phyloP scores from a whole-genome alignment of 2,113 vertebrate species.

The Junco hyemalis region DNA sequence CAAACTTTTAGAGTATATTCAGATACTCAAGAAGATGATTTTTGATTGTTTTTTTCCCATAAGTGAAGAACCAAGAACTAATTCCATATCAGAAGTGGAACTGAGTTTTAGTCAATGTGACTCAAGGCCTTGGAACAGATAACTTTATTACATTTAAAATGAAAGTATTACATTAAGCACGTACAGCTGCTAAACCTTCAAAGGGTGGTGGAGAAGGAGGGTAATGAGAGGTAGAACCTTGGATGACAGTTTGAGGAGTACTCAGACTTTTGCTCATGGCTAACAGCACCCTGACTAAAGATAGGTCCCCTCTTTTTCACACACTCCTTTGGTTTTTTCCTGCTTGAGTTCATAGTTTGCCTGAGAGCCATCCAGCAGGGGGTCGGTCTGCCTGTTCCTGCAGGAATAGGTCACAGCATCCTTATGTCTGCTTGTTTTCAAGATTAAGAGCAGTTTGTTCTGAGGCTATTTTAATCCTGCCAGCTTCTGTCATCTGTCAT shows the following conservation, averaged over 20 bases:
- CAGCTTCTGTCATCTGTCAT: not conserved
- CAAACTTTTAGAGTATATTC: not conserved
- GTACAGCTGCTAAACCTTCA: not conserved
- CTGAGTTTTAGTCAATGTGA: not conserved
- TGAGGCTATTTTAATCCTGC: not conserved
- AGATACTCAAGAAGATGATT: not conserved
- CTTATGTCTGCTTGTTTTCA: not conserved
- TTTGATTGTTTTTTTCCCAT: not conserved
- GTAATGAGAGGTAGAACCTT: not conserved
- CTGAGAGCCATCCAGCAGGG: not conserved
- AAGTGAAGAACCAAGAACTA: not conserved
- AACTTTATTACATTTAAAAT: not conserved
- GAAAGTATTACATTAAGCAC: not conserved
- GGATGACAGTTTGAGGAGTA: not conserved
- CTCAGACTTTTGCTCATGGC: not conserved
- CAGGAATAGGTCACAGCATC: not conserved
- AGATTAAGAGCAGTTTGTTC: not conserved
- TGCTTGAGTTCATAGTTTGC: not conserved
- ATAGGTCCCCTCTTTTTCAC: not conserved
- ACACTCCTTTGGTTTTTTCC: not conserved
- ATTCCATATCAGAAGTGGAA: not conserved
- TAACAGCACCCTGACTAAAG: not conserved
- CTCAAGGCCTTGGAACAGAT: not conserved
- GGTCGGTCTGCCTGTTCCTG: not conserved
- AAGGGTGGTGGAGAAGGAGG: too few species aligned